Percentiles rank a stretch among this genome's conserved stretches.
Evolutionary conservation across 2,797 vertebrate genomes (phyloP).

Genomic region (Falco novaeseelandiae): DNA sequence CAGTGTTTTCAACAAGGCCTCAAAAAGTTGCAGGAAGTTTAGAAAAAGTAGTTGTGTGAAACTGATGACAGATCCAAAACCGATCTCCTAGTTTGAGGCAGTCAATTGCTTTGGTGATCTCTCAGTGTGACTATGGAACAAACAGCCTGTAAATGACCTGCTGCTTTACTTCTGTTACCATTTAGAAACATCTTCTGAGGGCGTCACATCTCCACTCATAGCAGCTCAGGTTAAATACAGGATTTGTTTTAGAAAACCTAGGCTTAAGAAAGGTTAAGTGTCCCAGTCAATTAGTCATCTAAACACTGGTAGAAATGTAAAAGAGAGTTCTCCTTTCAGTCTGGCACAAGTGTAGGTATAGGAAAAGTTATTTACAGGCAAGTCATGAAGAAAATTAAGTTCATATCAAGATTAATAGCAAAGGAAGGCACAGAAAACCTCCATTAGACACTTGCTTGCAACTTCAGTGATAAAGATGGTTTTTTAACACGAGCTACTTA

Average conservation of each 20-base stretch:
- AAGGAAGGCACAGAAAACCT: background rate
- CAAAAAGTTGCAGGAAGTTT: background rate
- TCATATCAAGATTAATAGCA: background rate
- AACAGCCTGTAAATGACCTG: background rate
- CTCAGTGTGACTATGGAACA: background rate
- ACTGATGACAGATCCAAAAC: background rate
- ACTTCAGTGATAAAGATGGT: background rate
- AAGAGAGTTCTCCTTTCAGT: background rate
- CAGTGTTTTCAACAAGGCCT: background rate
- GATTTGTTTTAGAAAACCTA: background rate
- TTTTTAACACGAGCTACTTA: background rate
- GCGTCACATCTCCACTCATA: rapidly evolving
- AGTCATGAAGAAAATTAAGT: background rate
- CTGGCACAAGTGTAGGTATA: background rate
- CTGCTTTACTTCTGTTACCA: background rate
- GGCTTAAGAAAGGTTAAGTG: slow-evolving; percentile 8
- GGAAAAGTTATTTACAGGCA: background rate
- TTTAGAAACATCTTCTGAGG: background rate
- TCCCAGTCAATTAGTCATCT: background rate
- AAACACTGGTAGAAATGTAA: background rate
- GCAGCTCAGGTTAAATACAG: background rate
- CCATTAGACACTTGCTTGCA: background rate
- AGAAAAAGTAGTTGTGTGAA: background rate
- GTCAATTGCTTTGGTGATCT: background rate
- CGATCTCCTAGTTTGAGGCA: background rate